These are phyloP conservation scores for Drosophila ironensis DNA, from an alignment of 1,140 invertebrate genomes.

Conservation along the genomic window DNA sequence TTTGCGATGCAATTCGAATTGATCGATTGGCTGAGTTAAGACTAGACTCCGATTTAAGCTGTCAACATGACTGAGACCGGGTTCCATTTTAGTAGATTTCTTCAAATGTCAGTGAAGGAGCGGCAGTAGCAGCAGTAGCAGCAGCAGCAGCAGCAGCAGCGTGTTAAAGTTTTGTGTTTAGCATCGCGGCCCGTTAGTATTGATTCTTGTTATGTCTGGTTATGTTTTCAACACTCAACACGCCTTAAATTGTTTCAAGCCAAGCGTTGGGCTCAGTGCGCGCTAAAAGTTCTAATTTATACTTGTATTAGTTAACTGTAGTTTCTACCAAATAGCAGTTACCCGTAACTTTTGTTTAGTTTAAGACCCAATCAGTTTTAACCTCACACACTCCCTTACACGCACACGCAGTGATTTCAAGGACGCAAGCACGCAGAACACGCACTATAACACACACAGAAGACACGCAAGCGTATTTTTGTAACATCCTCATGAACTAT, in stretches of 20 bases:
- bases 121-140: slow-evolving; percentile 17
- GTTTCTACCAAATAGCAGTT: slow-evolving; percentile 44
- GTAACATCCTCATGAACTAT: slow-evolving; percentile 64
- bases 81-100: slow-evolving; percentile 52
- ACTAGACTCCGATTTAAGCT: slow-evolving; percentile 24
- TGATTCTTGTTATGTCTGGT: slow-evolving; percentile 44
- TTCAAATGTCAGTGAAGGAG: slow-evolving; percentile 41
- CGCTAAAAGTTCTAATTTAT: slow-evolving; percentile 50
- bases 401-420: slow-evolving; percentile 22
- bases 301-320: slow-evolving; percentile 36
- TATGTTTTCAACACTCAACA: slow-evolving; percentile 28
- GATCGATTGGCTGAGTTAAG: slow-evolving; percentile 53
- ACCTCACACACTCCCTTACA: slow-evolving; percentile 3
- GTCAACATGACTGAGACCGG: slow-evolving; percentile 16
- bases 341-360: slow-evolving; percentile 61
- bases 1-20: slow-evolving; percentile 34
- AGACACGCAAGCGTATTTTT: slow-evolving; percentile 59
- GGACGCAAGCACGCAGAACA: slow-evolving; percentile 18
- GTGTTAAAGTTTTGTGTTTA: slow-evolving; percentile 55
- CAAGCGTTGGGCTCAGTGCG: slow-evolving; percentile 49
- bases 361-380: slow-evolving; percentile 58
- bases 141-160: slow-evolving; percentile 23
- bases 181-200: slow-evolving; percentile 10
- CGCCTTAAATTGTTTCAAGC: slow-evolving; percentile 33
- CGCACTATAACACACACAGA: slow-evolving; percentile 20